These are phyloP conservation scores for Drosophila eohydei DNA, from an alignment of 2,888 invertebrate genomes.

Conservation along the genomic window DNA sequence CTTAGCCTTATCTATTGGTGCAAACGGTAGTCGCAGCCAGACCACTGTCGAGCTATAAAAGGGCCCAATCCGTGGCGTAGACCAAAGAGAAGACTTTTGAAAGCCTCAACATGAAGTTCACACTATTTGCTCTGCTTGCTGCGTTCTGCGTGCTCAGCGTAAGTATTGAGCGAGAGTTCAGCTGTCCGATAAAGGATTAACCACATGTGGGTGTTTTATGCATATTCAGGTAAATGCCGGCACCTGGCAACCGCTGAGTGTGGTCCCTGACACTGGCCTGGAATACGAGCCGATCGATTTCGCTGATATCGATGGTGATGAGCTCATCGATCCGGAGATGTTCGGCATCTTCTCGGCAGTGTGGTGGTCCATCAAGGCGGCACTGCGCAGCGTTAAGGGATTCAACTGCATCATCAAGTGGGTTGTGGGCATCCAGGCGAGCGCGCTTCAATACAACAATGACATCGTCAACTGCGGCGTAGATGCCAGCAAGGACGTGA, in stretches of 20 bases:
- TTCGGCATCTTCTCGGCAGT: slow-evolving; percentile 14
- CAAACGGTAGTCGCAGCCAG: background rate
- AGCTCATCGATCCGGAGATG: slow-evolving; percentile 21
- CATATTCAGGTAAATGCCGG: slow-evolving; percentile 51
- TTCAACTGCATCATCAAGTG: slow-evolving; percentile 71
- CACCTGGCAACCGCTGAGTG: slow-evolving; percentile 24
- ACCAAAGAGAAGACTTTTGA: slow-evolving; percentile 27
- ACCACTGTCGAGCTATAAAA: slow-evolving; percentile 36
- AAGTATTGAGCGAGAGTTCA: slow-evolving; percentile 21
- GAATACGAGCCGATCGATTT: slow-evolving; percentile 23
- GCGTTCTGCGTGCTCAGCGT: slow-evolving; percentile 62
- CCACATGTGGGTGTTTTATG: background rate
- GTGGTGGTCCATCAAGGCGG: slow-evolving; percentile 36
- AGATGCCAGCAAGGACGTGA: slow-evolving; percentile 56
- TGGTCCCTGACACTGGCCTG: slow-evolving; percentile 14
- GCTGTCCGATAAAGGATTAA: background rate
- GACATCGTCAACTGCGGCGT: slow-evolving; percentile 59
- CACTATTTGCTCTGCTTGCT: slow-evolving; percentile 55
- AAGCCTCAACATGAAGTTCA: slow-evolving; percentile 63
- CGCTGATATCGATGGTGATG: slow-evolving; percentile 20
- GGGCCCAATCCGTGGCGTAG: background rate
- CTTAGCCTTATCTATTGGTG: slow-evolving; percentile 28
- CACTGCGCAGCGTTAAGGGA: slow-evolving; percentile 68
- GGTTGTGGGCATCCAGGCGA: slow-evolving; percentile 57
- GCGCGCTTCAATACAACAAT: slow-evolving; percentile 51